Conservation (phyloP, 2,797 vertebrate species). For the Thamnophis elegans region DNA sequence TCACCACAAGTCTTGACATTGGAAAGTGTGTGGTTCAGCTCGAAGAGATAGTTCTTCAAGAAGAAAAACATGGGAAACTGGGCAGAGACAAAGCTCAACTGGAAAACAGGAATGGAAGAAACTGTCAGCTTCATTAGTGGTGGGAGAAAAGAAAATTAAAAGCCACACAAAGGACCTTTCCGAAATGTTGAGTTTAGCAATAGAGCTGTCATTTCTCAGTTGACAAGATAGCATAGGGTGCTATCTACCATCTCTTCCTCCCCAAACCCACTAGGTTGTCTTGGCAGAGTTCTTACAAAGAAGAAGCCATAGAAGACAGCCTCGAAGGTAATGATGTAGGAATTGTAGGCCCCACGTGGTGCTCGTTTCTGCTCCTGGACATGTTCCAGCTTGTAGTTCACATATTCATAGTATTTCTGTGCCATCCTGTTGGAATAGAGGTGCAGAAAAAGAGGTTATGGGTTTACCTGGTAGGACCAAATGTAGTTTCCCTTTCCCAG, state of each 20-base stretch:
- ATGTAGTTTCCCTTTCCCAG: not conserved
- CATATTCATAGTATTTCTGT: conserved; percentile 92
- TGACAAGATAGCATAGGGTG: not conserved
- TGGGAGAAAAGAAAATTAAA: not conserved
- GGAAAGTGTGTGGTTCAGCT: conserved; percentile 76
- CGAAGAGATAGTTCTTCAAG: conserved; percentile 78
- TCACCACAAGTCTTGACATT: conserved; percentile 84
- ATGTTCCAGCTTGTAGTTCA: conserved; percentile 86
- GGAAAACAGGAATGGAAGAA: accelerated
- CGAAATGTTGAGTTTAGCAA: not conserved
- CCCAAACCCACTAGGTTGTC: not conserved
- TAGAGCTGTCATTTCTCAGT: not conserved
- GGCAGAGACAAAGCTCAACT: conserved; percentile 91
- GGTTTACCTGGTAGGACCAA: not conserved
- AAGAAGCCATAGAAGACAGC: conserved; percentile 85
- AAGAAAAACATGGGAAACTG: conserved; percentile 89
- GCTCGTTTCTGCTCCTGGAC: conserved; percentile 80
- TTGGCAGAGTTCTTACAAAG: conserved; percentile 73
- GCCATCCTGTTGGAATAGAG: conserved; percentile 81
- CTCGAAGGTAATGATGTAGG: conserved; percentile 87
- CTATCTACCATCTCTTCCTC: not conserved
- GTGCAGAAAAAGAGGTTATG: not conserved
- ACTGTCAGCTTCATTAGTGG: not conserved
- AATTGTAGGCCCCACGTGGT: conserved; percentile 80
- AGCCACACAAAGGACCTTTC: not conserved